Evolutionary conservation across 1,140 invertebrate genomes (phyloP), one percentile per base, ranked within the genome.

Genomic region (Drosophila gunungcola): DNA sequence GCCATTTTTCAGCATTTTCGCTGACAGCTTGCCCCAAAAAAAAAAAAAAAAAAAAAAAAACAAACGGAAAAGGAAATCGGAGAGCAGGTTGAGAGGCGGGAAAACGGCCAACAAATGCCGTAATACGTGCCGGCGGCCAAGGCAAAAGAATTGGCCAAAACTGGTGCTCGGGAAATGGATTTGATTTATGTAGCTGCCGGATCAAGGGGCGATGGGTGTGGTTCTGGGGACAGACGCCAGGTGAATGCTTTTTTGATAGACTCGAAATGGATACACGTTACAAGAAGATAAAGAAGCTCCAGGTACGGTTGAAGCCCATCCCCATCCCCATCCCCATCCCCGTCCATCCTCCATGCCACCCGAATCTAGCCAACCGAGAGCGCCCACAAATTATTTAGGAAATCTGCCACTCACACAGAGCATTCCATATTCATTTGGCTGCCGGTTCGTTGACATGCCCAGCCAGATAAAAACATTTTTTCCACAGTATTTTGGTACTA

Each of bases 1-100:
- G 80, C 88, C 88, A 91, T 91, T 91, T 91, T 91, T 91, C 88
- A 90, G 82, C 82, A 90, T 90, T 90, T 90, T 73, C 74, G 83
- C 88, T 90, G 88, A 91, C 88, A 91, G 73, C 84, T 83, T 73
- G 69, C 45, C 68, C 68, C 55, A 70, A 55, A 64, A 69, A 61
- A 62, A 54, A 41, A 49, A 39, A 69, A 61, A 62, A 54, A 41
- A 49, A 39, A 70, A 55, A 64, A 69, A 61, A 62, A 54, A 41
- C 43, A 39, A 29, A 25, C 16, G 5, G 21, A 46, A 39, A 52
- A 74, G 21, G 1, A 61, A 46, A 60, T 29, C 39, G n/a, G 48
- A 61, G 27, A 36, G n/a, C 52, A 34, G 48, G 2, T 6, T n/a
- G 27, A 49, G 64, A 52, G 39, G 49, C 21, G 51, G 16, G 13